A percentile compares a stretch with the other conserved stretches of the same genome.
Evolutionary conservation across 1,140 invertebrate genomes (phyloP).

Genomic region (Drosophila oshimai): DNA sequence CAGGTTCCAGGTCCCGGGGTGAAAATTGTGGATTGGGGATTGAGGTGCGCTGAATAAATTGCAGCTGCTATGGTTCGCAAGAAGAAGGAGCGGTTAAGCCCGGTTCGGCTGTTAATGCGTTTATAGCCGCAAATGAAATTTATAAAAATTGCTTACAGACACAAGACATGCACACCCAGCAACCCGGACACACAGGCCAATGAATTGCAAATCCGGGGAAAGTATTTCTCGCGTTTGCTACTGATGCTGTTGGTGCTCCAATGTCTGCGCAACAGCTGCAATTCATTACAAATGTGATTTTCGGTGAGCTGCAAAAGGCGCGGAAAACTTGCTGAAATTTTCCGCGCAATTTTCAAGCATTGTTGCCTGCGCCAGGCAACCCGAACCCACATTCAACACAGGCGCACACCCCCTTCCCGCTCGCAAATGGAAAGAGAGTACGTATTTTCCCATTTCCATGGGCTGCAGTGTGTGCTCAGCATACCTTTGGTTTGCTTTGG

Average conservation of each 20-base stretch:
- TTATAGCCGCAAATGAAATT: conserved; percentile 37
- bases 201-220: conserved; percentile 61
- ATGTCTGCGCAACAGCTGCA: conserved; percentile 62
- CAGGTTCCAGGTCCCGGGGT: conserved; percentile 7
- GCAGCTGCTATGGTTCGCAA: not conserved
- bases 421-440: not conserved
- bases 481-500: conserved; percentile 62
- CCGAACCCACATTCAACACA: conserved; percentile 10
- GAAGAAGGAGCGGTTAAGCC: not conserved
- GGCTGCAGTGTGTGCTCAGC: conserved; percentile 13
- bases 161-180: not conserved
- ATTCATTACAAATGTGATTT: conserved; percentile 79
- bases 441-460: conserved; percentile 5
- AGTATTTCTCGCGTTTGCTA: not conserved
- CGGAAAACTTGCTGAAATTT: conserved; percentile 61
- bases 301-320: conserved; percentile 40
- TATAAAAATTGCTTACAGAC: conserved; percentile 25
- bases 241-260: conserved; percentile 10
- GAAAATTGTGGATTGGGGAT: not conserved
- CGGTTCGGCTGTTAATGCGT: conserved; percentile 31
- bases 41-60: conserved; percentile 12
- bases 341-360: conserved; percentile 71
- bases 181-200: conserved; percentile 45
- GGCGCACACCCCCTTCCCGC: not conserved
- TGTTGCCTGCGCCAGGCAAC: conserved; percentile 38